Percentiles rank a stretch among this genome's conserved stretches.
Conservation (phyloP, 2,888 invertebrate species). For the Hypomecis punctinalis region DNA sequence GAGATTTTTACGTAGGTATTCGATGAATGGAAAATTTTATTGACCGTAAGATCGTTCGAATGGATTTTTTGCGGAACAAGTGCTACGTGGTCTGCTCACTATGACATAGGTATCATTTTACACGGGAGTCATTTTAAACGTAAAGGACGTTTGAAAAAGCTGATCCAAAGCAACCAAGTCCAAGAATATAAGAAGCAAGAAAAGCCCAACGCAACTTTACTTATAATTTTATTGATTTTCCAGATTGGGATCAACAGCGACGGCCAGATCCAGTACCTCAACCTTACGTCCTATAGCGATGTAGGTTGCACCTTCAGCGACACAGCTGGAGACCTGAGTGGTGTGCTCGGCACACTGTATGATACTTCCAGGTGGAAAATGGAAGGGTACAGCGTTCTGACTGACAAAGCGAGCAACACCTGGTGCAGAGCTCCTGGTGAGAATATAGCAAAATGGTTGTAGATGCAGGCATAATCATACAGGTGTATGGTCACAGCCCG, state of each 20-base stretch:
- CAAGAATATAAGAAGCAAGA: too few species aligned
- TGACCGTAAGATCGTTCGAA: too few species aligned
- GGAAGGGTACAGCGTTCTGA: constrained; percentile 81
- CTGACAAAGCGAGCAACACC: constrained; percentile 88
- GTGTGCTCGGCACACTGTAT: constrained; percentile 79
- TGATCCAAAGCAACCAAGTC: too few species aligned
- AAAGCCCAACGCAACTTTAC: too few species aligned
- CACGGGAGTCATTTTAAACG: too few species aligned
- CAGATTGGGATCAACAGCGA: constrained; percentile 83
- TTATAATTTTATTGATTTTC: constrained; percentile 3
- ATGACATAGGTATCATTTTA: too few species aligned
- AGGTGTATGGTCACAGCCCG: too few species aligned
- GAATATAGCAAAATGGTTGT: constrained; percentile 8
- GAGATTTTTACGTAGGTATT: too few species aligned
- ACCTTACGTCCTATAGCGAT: constrained; percentile 70
- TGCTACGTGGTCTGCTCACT: not conserved
- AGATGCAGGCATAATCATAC: too few species aligned
- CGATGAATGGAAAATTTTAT: too few species aligned
- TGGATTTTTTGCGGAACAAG: not conserved
- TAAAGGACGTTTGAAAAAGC: too few species aligned
- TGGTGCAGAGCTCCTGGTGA: constrained; percentile 90
- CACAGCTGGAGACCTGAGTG: constrained; percentile 51
- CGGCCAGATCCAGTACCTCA: constrained; percentile 85
- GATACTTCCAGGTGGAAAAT: constrained; percentile 75
- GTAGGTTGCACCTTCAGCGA: constrained; percentile 74